Base-by-base conservation (phyloP, 2,113 vertebrate genomes). In the Chinchilla lanigera region DNA sequence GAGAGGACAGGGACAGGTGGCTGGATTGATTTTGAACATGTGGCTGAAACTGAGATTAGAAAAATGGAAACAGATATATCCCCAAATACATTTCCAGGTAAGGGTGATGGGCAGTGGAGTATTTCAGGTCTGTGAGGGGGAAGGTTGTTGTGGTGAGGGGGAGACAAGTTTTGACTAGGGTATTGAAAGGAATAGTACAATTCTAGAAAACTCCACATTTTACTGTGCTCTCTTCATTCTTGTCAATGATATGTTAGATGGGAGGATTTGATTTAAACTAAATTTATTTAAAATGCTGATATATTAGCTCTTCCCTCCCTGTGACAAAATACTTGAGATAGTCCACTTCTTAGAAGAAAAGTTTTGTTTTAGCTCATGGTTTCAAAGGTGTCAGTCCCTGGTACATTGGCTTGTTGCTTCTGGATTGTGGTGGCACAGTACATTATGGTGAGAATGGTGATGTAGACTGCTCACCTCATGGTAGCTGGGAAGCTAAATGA, bases 251-350 rank as follows among this genome's bases (percentile, higher is more conserved):
- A 14, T 50, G 56, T 82, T 96, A 28, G 50, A 89, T 89, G 58
- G 17, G 44, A 44, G 33, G 38, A 89, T 65, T 88, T 44, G 22
- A 63, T 35, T 93, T 89, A 93, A 89, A 84, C 19, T 67, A 82
- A 94, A 63, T 65, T 67, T 83, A 84, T n/a, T 90, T 80, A 81
- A 86, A 95, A 93, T 56, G 19, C 65, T 63, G 61, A 8, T 65
- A 35, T 56, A 22, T 56, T 38, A 56, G 10, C 20, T 56, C 9
- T 58, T 24, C 80, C 35, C 35, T 71, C n/a, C 65, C n/a, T 56
- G 19, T 60, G 54, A 60, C 22, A 58, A 60, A 58, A 35, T 28
- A 17, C 67, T 2, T 60, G 81, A 58, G 54, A 58, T 26, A 58
- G 35, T 71, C 26, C 17, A 38, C n/a, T 20, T 71, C 38, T 38